phyloP scores from a whole-genome alignment of 2,113 vertebrate genomes.

The Zapus hudsonius region DNA sequence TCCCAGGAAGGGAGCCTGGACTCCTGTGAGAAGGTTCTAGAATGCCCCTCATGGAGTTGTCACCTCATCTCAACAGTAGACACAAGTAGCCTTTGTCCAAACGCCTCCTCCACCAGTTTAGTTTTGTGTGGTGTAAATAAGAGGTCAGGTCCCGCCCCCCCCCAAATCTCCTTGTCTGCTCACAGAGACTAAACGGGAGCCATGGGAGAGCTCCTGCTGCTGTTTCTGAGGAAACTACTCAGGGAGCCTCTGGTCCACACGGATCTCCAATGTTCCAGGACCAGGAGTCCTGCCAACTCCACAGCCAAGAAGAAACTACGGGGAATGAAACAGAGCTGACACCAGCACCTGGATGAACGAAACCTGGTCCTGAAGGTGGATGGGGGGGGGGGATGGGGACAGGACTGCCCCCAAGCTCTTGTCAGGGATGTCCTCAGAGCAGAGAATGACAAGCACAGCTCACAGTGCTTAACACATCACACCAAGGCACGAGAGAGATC shows the following conservation, averaged over 20 bases:
- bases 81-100: no score
- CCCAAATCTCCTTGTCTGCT: no score
- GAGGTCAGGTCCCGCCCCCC: no score
- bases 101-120: no score
- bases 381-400: rapidly evolving
- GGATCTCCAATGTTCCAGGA: background rate
- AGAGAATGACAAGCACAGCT: background rate
- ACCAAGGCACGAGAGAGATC: background rate
- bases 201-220: background rate
- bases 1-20: no score
- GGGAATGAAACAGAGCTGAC: background rate
- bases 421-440: background rate
- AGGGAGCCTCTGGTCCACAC: background rate
- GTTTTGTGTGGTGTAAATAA: no score
- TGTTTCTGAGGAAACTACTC: background rate
- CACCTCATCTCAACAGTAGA: no score
- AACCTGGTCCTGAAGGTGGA: background rate
- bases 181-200: no score
- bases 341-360: no score
- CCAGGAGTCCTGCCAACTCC: background rate
- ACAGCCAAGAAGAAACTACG: background rate
- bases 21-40: no score
- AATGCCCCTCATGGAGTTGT: no score
- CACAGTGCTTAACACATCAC: no score
- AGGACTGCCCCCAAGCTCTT: background rate